Evolutionary conservation across 2,888 invertebrate species (phyloP).

Genomic region (Mimas tiliae): DNA sequence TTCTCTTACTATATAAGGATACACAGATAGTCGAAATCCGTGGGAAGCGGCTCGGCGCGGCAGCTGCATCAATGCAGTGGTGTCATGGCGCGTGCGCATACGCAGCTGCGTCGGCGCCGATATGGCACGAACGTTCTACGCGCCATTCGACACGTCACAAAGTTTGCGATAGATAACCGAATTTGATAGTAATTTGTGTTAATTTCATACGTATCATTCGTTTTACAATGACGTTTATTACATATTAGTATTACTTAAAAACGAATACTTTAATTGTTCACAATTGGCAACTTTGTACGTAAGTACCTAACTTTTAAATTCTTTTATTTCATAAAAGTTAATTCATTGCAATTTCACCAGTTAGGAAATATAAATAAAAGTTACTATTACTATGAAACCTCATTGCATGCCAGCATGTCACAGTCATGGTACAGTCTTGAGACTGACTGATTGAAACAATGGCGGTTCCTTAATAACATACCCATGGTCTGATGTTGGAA

Average conservation of each 20-base stretch:
- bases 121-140: slow-evolving; percentile 40
- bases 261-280: too few relatives aligned
- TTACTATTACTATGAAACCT: too few relatives aligned
- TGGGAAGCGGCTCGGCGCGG: too few relatives aligned
- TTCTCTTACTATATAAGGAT: background rate
- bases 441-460: background rate
- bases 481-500: background rate
- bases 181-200: background rate
- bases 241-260: too few relatives aligned
- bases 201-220: background rate
- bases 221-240: too few relatives aligned
- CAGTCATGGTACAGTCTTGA: too few relatives aligned
- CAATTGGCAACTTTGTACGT: too few relatives aligned
- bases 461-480: background rate
- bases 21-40: background rate
- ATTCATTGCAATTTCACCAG: too few relatives aligned
- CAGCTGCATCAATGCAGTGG: slow-evolving; percentile 7
- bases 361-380: too few relatives aligned
- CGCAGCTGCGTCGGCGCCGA: slow-evolving; percentile 37
- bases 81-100: slow-evolving; percentile 31
- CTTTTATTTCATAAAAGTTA: too few relatives aligned
- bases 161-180: slow-evolving; percentile 28
- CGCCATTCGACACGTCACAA: slow-evolving; percentile 39
- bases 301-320: too few relatives aligned
- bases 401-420: too few relatives aligned